Conservation (phyloP, 2,888 invertebrate genomes). For the Agrypnus murinus region DNA sequence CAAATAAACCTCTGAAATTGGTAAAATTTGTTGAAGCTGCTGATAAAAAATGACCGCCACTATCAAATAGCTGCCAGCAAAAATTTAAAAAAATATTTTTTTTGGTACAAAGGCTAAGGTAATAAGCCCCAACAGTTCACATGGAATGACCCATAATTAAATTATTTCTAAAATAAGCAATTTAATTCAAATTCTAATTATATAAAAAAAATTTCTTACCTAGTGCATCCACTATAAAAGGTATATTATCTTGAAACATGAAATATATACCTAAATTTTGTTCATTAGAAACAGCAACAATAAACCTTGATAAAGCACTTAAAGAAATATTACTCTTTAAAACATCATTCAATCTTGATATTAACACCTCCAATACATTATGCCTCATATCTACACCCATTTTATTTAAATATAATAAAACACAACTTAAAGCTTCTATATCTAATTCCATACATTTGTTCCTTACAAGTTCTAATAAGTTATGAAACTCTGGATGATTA, state of each 20-base stretch:
- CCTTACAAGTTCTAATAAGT: slow-evolving; percentile 62
- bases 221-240: slow-evolving; percentile 66
- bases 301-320: slow-evolving; percentile 69
- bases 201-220: too few relatives aligned
- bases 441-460: slow-evolving; percentile 65
- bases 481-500: slow-evolving; percentile 62
- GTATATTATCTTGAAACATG: slow-evolving; percentile 67
- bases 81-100: too few relatives aligned
- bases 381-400: slow-evolving; percentile 68
- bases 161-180: too few relatives aligned
- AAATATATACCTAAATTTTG: slow-evolving; percentile 68
- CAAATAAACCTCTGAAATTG: too few relatives aligned
- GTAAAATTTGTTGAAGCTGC: too few relatives aligned
- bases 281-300: slow-evolving; percentile 69
- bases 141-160: too few relatives aligned
- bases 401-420: slow-evolving; percentile 71
- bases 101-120: too few relatives aligned
- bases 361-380: slow-evolving; percentile 65
- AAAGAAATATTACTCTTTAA: slow-evolving; percentile 63
- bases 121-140: too few relatives aligned
- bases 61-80: too few relatives aligned
- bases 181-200: too few relatives aligned
- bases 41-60: too few relatives aligned
- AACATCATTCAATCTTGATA: slow-evolving; percentile 63
- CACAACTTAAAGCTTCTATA: slow-evolving; percentile 68